Evolutionary conservation across 2,113 vertebrate genomes (phyloP).

Genomic region (Capreolus pygargus): DNA sequence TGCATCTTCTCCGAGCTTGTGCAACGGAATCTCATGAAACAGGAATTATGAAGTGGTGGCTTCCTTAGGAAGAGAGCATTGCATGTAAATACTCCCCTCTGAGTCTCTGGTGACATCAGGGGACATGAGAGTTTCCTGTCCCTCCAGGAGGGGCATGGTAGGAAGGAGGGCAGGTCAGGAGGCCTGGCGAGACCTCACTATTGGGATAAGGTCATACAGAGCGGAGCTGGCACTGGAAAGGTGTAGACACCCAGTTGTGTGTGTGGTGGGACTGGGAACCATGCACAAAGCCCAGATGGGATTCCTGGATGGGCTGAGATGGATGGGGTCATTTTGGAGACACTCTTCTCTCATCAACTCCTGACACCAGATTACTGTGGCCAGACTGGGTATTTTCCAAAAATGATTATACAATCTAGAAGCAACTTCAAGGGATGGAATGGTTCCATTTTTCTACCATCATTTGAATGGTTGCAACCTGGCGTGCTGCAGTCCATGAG

Average conservation of each 20-base stretch:
- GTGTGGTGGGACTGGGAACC: not conserved
- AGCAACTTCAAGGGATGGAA: not conserved
- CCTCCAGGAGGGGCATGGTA: fast-evolving
- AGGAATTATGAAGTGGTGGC: not conserved
- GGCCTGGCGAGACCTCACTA: not conserved
- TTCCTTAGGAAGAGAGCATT: not conserved
- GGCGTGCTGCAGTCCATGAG: not conserved
- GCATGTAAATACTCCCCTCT: not conserved
- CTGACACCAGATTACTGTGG: not conserved
- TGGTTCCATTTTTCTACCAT: not conserved
- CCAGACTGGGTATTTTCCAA: not conserved
- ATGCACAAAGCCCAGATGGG: not conserved
- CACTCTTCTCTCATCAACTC: fast-evolving
- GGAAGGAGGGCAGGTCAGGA: not conserved
- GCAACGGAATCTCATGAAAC: not conserved
- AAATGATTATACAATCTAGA: not conserved
- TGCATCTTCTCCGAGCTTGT: not conserved
- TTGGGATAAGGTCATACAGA: not conserved
- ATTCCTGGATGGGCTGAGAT: not conserved
- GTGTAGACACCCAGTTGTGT: fast-evolving
- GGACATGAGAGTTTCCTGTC: not conserved
- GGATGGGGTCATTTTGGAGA: not conserved
- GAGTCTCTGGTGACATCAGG: not conserved
- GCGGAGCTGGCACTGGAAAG: not conserved
- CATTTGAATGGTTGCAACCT: not conserved